These are phyloP conservation scores for Mugil cephalus DNA, from an alignment of 2,113 vertebrate genomes.

Conservation along the genomic window DNA sequence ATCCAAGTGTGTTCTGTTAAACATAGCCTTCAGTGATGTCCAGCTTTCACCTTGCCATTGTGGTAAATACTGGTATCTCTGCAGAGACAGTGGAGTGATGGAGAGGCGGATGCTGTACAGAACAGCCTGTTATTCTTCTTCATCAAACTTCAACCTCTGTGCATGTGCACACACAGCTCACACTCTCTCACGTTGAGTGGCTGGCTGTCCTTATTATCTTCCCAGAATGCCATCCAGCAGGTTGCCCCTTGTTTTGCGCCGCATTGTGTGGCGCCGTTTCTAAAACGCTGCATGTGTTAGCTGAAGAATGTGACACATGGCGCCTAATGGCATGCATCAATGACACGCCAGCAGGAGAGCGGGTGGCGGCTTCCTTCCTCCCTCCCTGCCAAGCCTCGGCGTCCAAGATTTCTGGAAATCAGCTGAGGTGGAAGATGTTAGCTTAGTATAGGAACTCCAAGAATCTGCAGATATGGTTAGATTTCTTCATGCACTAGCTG, in stretches of 20 bases:
- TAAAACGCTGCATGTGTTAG: conserved; percentile 27
- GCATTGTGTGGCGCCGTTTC: conserved; percentile 43
- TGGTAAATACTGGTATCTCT: conserved; percentile 20
- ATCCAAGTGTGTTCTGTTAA: conserved; percentile 18
- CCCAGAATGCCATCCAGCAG: conserved; percentile 42
- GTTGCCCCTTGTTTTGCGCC: conserved; percentile 54
- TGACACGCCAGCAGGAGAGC: conserved; percentile 55
- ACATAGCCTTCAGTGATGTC: conserved; percentile 9
- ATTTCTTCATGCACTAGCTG: too few relatives aligned
- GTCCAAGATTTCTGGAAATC: too few relatives aligned
- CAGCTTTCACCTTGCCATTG: conserved; percentile 15
- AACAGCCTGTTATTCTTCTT: conserved; percentile 22
- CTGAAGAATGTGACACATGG: conserved; percentile 64
- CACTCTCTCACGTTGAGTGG: conserved; percentile 13
- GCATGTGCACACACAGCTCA: conserved; percentile 30
- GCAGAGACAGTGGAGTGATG: conserved; percentile 11
- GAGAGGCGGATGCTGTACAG: background rate
- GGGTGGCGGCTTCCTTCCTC: conserved; percentile 36
- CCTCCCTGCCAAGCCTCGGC: conserved; percentile 61
- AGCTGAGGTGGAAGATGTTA: too few relatives aligned
- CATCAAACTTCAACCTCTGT: conserved; percentile 39
- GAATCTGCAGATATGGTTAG: too few relatives aligned
- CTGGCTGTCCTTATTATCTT: conserved; percentile 53
- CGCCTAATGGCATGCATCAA: conserved; percentile 64
- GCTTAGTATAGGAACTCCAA: too few relatives aligned